phyloP scores from a whole-genome alignment of 2,797 vertebrate species.

The Sus cebifrons region DNA sequence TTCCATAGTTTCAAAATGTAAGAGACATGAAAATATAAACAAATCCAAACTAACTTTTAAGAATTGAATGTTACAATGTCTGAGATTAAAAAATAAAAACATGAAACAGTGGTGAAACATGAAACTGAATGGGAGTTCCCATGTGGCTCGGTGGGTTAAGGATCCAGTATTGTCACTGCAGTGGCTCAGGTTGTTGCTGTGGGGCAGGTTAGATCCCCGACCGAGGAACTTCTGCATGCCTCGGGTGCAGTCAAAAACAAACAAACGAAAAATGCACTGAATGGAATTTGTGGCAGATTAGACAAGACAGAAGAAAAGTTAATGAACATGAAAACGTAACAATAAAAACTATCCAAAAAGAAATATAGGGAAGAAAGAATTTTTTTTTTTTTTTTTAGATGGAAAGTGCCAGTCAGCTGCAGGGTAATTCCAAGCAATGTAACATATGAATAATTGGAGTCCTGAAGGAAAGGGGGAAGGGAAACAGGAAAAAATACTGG shows the following conservation, averaged over 20 bases:
- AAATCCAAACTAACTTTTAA: conserved; percentile 10
- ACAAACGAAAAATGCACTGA: background rate
- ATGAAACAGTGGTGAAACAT: too few relatives aligned
- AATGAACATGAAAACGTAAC: background rate
- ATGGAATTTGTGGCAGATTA: background rate
- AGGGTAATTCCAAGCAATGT: background rate
- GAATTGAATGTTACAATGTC: background rate
- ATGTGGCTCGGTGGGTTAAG: too few relatives aligned
- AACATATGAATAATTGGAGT: background rate
- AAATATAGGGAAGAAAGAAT: background rate
- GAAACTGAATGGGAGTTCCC: too few relatives aligned
- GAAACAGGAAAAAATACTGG: background rate
- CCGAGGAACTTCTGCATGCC: too few relatives aligned
- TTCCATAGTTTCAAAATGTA: background rate
- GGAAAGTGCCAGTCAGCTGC: background rate
- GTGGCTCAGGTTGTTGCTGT: too few relatives aligned
- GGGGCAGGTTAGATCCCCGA: too few relatives aligned
- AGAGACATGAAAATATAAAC: background rate
- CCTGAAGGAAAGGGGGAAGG: background rate
- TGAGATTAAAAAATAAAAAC: background rate
- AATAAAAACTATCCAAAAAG: background rate
- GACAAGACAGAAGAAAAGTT: background rate
- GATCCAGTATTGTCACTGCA: too few relatives aligned
- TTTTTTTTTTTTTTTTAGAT: background rate
- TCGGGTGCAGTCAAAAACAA: too few relatives aligned